phyloP scores from a whole-genome alignment of 2,113 vertebrate genomes.

The Clarias gariepinus region DNA sequence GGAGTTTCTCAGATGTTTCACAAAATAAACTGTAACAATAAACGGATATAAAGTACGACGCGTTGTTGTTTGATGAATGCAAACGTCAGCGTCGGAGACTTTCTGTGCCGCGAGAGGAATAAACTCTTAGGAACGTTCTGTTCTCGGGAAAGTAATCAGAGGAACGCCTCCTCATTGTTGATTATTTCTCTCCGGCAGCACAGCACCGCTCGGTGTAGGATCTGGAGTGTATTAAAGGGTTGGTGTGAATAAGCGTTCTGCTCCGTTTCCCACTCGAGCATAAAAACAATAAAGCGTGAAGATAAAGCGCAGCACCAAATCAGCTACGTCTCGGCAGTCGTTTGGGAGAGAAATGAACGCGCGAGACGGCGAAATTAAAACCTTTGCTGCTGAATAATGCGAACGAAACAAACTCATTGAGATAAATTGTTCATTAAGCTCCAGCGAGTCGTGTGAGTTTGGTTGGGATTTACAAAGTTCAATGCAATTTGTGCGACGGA shows the following conservation, averaged over 20 bases:
- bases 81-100: background rate
- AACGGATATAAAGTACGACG: background rate
- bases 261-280: background rate
- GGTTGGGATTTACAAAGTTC: constrained; percentile 73
- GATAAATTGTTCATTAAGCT: constrained; percentile 73
- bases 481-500: constrained; percentile 61
- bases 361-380: constrained; percentile 54
- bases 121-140: background rate
- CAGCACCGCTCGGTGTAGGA: background rate
- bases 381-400: constrained; percentile 68
- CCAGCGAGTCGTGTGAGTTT: constrained; percentile 58
- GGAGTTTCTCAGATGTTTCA: background rate
- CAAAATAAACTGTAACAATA: background rate
- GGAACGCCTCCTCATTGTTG: background rate
- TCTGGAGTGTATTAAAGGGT: background rate
- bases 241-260: background rate
- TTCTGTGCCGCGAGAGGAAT: background rate
- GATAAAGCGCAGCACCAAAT: constrained; percentile 52
- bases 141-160: background rate
- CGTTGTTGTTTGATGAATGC: background rate
- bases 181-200: background rate
- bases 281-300: constrained; percentile 55
- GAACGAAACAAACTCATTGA: constrained; percentile 72
- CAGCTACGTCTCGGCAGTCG: constrained; percentile 49
- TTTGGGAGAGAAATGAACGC: constrained; percentile 52